Base-by-base conservation (phyloP, 1,140 invertebrate species). In the Rhizoglyphus robini region DNA sequence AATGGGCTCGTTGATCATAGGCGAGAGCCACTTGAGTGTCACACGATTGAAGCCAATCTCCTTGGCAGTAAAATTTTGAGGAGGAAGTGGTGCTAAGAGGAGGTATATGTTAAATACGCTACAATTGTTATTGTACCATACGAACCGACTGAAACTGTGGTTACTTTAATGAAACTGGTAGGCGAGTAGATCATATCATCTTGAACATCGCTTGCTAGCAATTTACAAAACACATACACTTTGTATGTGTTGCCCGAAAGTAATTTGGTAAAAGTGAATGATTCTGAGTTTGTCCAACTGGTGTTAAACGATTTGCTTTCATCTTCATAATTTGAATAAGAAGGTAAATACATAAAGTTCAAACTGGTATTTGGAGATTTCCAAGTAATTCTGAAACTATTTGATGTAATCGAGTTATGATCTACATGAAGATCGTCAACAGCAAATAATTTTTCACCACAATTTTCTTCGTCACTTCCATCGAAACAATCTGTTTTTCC, bases 221-320 rank as follows among this genome's bases (percentile, higher is more conserved):
- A 70, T 57, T 80, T 76, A 0, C 86, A 83, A 71, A 84, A 88
- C 5, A 90, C 83, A 0, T 86, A 88, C 49, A 88, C 75, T 69
- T 88, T 87, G 71, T 90, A 90, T 0, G 76, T 73, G 0, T 86
- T 88, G 68, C 77, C 86, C 0, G 88, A 83, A 65, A 81, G 15
- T 60, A 60, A 32, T 11, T 46, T 34, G 3, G 15, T 1, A 27
- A 60, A 60, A 2, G 58, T 60, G 29, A 20, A 60, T 4, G 4
- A 13, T 34, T 2, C 3, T 29, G n/a, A 1, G 3, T 2, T 27
- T n/a, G 15, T 60, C 58, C 58, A 60, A 32, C 29, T 34, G 15
- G 58, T 32, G 13, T 60, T 60, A 46, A 32, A 38, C 3, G 3
- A 76, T 2, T 68, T 69, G 30, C 73, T 73, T 0, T 74, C 68